Base-by-base conservation (phyloP, 64 coral and sea anemone species). In the Cladopsammia gracilis region DNA sequence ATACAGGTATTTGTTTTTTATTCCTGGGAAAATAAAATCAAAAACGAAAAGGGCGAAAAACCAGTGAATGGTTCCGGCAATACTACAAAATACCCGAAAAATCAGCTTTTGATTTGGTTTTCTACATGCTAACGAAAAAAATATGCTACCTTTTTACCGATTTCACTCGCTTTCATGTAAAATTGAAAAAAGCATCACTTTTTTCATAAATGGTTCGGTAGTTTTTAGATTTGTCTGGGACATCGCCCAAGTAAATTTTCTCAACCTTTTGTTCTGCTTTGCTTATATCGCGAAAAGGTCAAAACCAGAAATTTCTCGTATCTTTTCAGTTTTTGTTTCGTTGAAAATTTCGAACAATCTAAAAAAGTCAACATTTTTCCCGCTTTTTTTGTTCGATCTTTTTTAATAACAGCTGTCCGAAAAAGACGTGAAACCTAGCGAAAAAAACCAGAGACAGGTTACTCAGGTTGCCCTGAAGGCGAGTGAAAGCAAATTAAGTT, bases 261-360 rank as follows among this genome's bases (percentile, higher is more conserved):
- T 79, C 51, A 58, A 56, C 13, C 58, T 23, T 3, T 79, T 16
- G 0, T 45, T 6, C 2, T 20, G 34, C 34, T 58, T 79, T 20
- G 20, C 77, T 79, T 25, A 79, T 57, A n/a, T n/a, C 50, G 6
- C 50, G 6, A 42, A 75, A 75, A 79, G n/a, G 77, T 58, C 48
- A 79, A 58, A 79, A 79, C 48, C 16, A 22, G 51, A 58, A 79
- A 79, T 79, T 58, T 79, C 77, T 79, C 50, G 45, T 57, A 50
- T 58, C 11, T 58, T 79, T 57, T 57, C 7, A 58, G 48, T 50
- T 79, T 72, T 46, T 72, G 10, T 72, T 72, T 72, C 45, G 6
- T 0, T 45, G 25, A 72, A 72, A 72, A 12, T 12, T 14, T n/a
- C n/a, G n/a, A n/a, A n/a, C n/a, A n/a, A n/a, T n/a, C n/a, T 7